phyloP scores from a whole-genome alignment of 1,140 invertebrate species.

The Tetramorium parvispinum region DNA sequence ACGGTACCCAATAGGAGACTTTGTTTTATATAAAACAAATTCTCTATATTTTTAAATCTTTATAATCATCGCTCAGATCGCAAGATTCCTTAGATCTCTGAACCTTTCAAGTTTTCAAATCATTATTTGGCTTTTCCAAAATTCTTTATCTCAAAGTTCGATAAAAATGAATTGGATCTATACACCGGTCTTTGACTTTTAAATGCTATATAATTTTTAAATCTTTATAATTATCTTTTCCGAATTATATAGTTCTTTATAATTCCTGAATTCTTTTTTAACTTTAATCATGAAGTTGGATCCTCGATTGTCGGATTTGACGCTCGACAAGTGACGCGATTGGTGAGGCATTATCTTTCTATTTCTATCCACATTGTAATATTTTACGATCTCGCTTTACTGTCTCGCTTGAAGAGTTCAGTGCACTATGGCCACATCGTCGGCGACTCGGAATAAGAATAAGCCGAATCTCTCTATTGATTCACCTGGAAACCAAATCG shows the following conservation, averaged over 20 bases:
- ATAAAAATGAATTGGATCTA: neutral
- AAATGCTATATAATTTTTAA: neutral
- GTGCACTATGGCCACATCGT: conserved; percentile 17
- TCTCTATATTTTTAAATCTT: too few relatives aligned
- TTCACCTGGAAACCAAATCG: conserved; percentile 81
- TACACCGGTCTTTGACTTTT: neutral
- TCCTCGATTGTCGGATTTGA: neutral
- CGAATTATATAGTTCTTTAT: neutral
- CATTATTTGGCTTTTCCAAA: neutral
- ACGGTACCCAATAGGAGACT: too few relatives aligned
- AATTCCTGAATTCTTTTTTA: neutral
- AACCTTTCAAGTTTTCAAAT: neutral
- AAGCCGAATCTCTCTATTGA: conserved; percentile 80
- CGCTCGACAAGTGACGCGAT: neutral
- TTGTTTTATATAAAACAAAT: too few relatives aligned
- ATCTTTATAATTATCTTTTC: neutral
- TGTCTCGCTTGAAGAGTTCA: conserved; percentile 23
- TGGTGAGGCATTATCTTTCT: neutral
- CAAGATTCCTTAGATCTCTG: neutral
- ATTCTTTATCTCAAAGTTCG: neutral
- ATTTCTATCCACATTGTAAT: neutral
- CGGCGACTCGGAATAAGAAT: conserved; percentile 67
- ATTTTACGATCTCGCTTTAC: conserved; percentile 18
- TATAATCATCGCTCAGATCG: too few relatives aligned
- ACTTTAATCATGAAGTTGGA: neutral